These are phyloP conservation scores for Passer domesticus DNA, from an alignment of 2,113 vertebrate species.

Conservation along the genomic window DNA sequence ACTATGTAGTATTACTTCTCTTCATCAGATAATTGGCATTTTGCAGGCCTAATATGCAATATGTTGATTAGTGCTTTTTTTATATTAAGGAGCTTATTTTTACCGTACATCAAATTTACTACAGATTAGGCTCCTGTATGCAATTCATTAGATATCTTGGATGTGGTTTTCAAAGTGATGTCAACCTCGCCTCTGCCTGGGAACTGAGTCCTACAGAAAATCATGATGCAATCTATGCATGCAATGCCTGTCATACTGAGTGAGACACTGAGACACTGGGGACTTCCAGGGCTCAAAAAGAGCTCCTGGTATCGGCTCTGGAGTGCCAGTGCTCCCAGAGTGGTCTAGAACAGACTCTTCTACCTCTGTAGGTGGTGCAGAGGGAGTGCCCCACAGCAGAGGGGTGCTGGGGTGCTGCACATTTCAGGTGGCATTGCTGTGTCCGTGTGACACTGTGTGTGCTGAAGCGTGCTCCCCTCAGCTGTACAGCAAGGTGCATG, in stretches of 20 bases:
- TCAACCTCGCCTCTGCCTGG: neutral
- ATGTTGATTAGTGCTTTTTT: conserved; percentile 44
- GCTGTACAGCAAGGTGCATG: neutral
- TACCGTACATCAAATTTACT: neutral
- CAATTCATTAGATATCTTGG: neutral
- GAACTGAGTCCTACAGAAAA: neutral
- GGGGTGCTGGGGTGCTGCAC: rapidly evolving
- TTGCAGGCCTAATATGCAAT: conserved; percentile 1
- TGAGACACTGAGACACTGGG: neutral
- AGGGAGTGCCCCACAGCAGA: neutral
- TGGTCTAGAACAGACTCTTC: neutral
- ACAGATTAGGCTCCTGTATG: neutral
- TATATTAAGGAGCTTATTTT: conserved; percentile 37
- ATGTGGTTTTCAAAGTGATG: conserved; percentile 2
- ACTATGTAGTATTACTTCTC: neutral
- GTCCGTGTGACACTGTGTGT: rapidly evolving
- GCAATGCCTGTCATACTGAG: neutral
- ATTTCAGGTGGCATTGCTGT: neutral
- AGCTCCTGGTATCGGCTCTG: neutral
- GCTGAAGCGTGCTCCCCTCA: neutral
- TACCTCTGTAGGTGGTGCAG: too few relatives aligned
- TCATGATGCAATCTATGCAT: too few relatives aligned
- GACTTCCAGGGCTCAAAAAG: neutral
- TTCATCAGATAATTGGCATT: neutral
- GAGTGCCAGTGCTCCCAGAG: neutral